These are phyloP conservation scores for Elgaria multicarinata DNA, from an alignment of 2,113 vertebrate species.

Conservation along the genomic window DNA sequence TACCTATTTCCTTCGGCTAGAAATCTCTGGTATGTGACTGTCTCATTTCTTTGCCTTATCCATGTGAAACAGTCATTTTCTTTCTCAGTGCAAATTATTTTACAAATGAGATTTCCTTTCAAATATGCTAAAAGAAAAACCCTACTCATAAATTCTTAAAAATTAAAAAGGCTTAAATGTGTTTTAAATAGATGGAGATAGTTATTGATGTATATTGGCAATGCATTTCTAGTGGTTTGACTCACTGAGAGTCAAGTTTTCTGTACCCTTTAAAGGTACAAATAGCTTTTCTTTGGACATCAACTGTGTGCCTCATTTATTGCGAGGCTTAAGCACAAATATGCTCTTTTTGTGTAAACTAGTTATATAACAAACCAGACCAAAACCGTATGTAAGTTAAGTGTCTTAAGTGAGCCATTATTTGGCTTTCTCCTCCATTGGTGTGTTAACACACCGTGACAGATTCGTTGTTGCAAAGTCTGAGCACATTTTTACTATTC, in stretches of 20 bases:
- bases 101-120: neutral
- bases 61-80: neutral
- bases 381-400: constrained; percentile 13
- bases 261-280: constrained; percentile 52
- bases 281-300: constrained; percentile 48
- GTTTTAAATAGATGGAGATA: constrained; percentile 32
- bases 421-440: constrained; percentile 19
- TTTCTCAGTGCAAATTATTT: constrained; percentile 31
- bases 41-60: constrained; percentile 36
- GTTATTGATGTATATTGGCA: constrained; percentile 39
- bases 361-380: constrained; percentile 47
- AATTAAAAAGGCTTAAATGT: constrained; percentile 49
- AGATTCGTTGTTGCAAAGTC: constrained; percentile 41
- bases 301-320: constrained; percentile 57
- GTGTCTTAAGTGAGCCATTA: neutral
- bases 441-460: constrained; percentile 30
- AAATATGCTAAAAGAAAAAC: neutral
- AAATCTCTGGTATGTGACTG: neutral
- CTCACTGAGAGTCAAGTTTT: constrained; percentile 62
- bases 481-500: constrained; percentile 31
- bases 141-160: constrained; percentile 31
- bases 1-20: neutral
- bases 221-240: constrained; percentile 48
- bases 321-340: constrained; percentile 58
- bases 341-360: constrained; percentile 32